Evolutionary conservation across 2,797 vertebrate genomes (phyloP).

Genomic region (Sebastes melanostomus): DNA sequence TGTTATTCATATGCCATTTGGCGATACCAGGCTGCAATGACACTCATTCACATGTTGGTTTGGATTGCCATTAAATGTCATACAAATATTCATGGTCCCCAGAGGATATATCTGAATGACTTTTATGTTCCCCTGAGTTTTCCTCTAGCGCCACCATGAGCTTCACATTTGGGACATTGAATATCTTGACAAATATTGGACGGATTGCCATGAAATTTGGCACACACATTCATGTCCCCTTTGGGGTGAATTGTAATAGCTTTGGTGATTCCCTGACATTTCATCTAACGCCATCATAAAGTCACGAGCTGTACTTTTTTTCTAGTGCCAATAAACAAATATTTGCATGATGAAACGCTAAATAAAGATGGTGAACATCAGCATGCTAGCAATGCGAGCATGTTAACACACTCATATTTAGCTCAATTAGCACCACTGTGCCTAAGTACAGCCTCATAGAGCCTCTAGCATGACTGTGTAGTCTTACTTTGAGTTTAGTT

Average conservation of each 20-base stretch:
- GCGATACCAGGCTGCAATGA: neutral
- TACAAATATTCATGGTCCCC: neutral
- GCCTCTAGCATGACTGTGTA: neutral
- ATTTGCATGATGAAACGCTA: neutral
- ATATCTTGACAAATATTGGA: neutral
- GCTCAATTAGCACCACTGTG: neutral
- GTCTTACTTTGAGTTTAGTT: neutral
- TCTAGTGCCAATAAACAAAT: neutral
- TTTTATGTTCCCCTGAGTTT: neutral
- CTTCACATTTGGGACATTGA: neutral
- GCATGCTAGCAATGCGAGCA: neutral
- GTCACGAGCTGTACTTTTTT: neutral
- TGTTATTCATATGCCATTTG: neutral
- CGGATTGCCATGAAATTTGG: neutral
- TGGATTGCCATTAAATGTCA: neutral
- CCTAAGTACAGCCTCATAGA: neutral
- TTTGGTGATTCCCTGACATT: neutral
- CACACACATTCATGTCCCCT: neutral
- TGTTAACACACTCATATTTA: neutral
- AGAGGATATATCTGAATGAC: neutral
- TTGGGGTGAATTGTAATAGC: neutral
- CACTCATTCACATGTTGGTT: neutral
- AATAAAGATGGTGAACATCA: neutral
- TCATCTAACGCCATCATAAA: neutral
- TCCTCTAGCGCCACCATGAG: neutral